phyloP scores from a whole-genome alignment of 2,888 invertebrate genomes.

The Ernsta delagoae region DNA sequence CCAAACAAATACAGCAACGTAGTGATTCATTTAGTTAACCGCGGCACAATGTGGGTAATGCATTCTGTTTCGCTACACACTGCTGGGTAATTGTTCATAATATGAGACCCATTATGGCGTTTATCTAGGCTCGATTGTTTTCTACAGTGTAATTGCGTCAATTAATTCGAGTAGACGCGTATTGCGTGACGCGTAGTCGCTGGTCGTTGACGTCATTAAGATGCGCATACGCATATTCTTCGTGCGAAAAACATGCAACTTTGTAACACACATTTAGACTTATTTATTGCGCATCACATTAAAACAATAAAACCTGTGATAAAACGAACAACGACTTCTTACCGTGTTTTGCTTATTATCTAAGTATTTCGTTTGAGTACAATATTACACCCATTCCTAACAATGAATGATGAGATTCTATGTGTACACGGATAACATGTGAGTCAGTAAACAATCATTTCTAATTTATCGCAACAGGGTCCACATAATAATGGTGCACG shows the following conservation, averaged over 20 bases:
- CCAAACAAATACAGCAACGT: slow-evolving; percentile 34
- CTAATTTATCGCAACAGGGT: slow-evolving; percentile 71
- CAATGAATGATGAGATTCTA: slow-evolving; percentile 8
- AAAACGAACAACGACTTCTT: background rate
- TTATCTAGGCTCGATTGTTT: slow-evolving; percentile 73
- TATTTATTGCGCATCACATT: too few species aligned
- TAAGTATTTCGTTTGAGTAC: too few species aligned
- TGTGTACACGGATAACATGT: background rate
- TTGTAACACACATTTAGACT: slow-evolving; percentile 27
- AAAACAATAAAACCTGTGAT: too few species aligned
- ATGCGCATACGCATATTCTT: slow-evolving; percentile 72
- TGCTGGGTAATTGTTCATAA: slow-evolving; percentile 67
- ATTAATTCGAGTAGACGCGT: slow-evolving; percentile 75
- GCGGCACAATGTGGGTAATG: slow-evolving; percentile 50
- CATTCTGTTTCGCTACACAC: slow-evolving; percentile 60
- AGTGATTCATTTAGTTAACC: slow-evolving; percentile 57
- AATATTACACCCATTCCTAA: slow-evolving; percentile 4
- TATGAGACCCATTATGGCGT: slow-evolving; percentile 65
- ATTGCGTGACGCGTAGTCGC: slow-evolving; percentile 64
- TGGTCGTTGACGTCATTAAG: slow-evolving; percentile 63
- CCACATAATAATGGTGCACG: slow-evolving; percentile 73
- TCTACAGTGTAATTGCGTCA: slow-evolving; percentile 75
- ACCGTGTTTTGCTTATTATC: background rate
- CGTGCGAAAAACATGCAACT: slow-evolving; percentile 58
- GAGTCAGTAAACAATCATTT: slow-evolving; percentile 71